Conservation (phyloP, 2,797 vertebrate species). For the Danionella dracula region DNA sequence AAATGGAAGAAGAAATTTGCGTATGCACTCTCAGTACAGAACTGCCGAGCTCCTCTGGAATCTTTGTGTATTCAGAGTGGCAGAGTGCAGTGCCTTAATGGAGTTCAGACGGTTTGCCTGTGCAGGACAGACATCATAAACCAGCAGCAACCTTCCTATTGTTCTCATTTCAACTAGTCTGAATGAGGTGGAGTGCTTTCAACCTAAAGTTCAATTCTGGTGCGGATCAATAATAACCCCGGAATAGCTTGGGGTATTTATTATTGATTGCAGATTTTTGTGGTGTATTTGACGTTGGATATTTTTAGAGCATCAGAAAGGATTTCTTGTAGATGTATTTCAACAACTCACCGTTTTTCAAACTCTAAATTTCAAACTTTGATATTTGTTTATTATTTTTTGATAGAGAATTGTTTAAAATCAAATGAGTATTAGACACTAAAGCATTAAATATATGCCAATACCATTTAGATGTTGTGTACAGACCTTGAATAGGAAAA, state of each 20-base stretch:
- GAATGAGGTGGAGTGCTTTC: conserved; percentile 40
- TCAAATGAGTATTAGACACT: too few species aligned
- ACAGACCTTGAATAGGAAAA: too few species aligned
- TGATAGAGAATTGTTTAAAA: too few species aligned
- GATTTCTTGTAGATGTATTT: too few species aligned
- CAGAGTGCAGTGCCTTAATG: neutral
- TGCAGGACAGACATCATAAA: neutral
- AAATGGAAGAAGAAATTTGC: neutral
- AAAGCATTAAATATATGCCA: too few species aligned
- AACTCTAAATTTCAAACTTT: too few species aligned
- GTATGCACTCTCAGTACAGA: neutral
- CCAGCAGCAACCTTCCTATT: conserved; percentile 28
- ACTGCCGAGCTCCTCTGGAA: neutral
- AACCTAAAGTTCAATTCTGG: conserved; percentile 39
- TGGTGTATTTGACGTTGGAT: too few species aligned
- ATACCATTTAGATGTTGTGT: too few species aligned
- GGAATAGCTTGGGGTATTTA: conserved; percentile 24
- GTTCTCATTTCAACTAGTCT: too few species aligned
- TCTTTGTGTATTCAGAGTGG: conserved; percentile 12
- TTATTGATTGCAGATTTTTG: conserved; percentile 33
- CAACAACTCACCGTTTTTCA: too few species aligned
- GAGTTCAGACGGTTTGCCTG: conserved; percentile 12
- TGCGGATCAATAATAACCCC: conserved; percentile 47
- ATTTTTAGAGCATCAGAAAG: too few species aligned
- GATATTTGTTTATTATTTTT: too few species aligned